A percentile compares a stretch with the other conserved stretches of the same genome.
These are phyloP conservation scores for Pomacea maculata DNA, from an alignment of 1,140 invertebrate genomes.

Conservation along the genomic window DNA sequence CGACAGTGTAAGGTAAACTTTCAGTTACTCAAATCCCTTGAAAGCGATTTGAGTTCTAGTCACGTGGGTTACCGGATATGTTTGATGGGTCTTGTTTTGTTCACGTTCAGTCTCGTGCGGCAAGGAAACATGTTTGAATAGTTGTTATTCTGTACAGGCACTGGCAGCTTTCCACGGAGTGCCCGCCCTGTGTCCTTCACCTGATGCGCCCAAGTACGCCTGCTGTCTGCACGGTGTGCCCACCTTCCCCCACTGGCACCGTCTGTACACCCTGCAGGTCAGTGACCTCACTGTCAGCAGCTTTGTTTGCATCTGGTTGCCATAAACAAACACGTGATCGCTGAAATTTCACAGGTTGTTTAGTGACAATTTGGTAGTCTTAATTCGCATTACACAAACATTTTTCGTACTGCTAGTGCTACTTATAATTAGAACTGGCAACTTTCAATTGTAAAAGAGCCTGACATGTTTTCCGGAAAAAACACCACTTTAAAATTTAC, in stretches of 20 bases:
- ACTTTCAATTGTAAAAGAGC: too few species aligned
- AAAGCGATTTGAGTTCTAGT: background rate
- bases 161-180: slow-evolving; percentile 22
- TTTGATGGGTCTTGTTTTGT: background rate
- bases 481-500: too few species aligned
- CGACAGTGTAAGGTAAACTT: background rate
- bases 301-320: too few species aligned
- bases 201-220: slow-evolving; percentile 14
- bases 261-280: slow-evolving; percentile 32
- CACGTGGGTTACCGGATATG: background rate
- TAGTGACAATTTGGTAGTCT: too few species aligned
- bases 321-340: too few species aligned
- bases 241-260: slow-evolving; percentile 41
- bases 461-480: too few species aligned
- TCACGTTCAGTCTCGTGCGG: background rate
- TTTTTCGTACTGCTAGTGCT: too few species aligned
- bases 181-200: slow-evolving; percentile 24
- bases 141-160: background rate
- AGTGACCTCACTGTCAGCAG: background rate
- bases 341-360: too few species aligned
- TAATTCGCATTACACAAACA: too few species aligned
- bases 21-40: background rate
- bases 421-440: too few species aligned
- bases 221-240: slow-evolving; percentile 39
- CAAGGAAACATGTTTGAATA: background rate